Conservation (phyloP, 2,888 invertebrate species). For the Calliphora vomitoria region DNA sequence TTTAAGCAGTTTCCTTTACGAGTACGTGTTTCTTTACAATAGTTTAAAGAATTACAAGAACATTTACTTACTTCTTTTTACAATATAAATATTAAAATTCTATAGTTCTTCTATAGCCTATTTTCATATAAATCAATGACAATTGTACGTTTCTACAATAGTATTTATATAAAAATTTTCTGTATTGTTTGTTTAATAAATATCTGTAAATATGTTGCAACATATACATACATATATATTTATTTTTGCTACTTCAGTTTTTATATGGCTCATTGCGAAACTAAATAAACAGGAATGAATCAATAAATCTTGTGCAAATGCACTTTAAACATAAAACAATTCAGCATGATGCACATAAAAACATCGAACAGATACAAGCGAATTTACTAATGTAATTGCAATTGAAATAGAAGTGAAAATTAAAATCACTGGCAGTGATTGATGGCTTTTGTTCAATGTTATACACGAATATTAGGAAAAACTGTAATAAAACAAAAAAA, state of each 20-base stretch:
- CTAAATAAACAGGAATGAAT: conserved; percentile 63
- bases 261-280: conserved; percentile 50
- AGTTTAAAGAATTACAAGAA: conserved; percentile 9
- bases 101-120: conserved; percentile 36
- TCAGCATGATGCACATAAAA: conserved; percentile 52
- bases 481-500: background rate
- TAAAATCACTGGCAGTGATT: conserved; percentile 70
- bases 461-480: conserved; percentile 46
- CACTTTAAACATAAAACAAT: conserved; percentile 58
- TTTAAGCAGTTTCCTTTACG: conserved; percentile 32
- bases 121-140: conserved; percentile 54
- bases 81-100: conserved; percentile 27
- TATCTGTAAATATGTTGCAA: conserved; percentile 14
- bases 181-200: background rate
- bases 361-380: conserved; percentile 42
- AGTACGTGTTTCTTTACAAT: conserved; percentile 31
- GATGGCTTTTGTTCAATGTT: conserved; percentile 63
- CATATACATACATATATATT: background rate
- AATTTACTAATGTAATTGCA: conserved; percentile 66
- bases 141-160: conserved; percentile 26
- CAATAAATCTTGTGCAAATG: conserved; percentile 66
- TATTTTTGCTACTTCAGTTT: conserved; percentile 3
- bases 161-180: conserved; percentile 7
- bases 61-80: background rate
- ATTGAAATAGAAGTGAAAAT: conserved; percentile 62